Percentiles rank a stretch among this genome's conserved stretches.
Conservation (phyloP, 1,140 invertebrate genomes). For the Diprion similis region DNA sequence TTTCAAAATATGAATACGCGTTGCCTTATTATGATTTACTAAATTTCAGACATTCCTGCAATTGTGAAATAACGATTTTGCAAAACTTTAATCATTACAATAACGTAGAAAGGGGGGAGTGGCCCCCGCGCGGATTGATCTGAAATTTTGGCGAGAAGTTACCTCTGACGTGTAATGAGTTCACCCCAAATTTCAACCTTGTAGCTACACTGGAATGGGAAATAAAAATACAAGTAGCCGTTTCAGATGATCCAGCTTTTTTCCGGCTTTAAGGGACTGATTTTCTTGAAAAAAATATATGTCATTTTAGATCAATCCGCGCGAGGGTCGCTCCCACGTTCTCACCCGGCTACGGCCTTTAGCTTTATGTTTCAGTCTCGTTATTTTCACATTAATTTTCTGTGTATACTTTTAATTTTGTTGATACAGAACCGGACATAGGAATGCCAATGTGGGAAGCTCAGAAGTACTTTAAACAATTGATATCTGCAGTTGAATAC, state of each 20-base stretch:
- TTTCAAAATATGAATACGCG: too few species aligned
- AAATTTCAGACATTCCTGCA: too few species aligned
- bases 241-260: neutral
- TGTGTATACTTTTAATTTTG: conserved; percentile 32
- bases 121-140: neutral
- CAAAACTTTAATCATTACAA: too few species aligned
- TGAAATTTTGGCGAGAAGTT: conserved; percentile 19
- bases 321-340: neutral
- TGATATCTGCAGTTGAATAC: conserved; percentile 86
- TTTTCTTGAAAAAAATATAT: conserved; percentile 9
- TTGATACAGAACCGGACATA: conserved; percentile 84
- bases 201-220: too few species aligned
- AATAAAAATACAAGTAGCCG: too few species aligned
- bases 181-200: too few species aligned
- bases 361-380: conserved; percentile 16
- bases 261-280: neutral
- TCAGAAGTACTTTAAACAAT: conserved; percentile 89
- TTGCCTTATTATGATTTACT: too few species aligned
- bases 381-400: conserved; percentile 19
- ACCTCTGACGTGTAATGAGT: too few species aligned
- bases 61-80: too few species aligned
- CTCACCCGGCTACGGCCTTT: too few species aligned
- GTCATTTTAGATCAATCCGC: neutral
- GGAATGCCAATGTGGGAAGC: conserved; percentile 85
- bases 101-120: neutral